These are phyloP conservation scores for Dinocampus coccinellae DNA, from an alignment of 2,888 invertebrate genomes.

Conservation along the genomic window DNA sequence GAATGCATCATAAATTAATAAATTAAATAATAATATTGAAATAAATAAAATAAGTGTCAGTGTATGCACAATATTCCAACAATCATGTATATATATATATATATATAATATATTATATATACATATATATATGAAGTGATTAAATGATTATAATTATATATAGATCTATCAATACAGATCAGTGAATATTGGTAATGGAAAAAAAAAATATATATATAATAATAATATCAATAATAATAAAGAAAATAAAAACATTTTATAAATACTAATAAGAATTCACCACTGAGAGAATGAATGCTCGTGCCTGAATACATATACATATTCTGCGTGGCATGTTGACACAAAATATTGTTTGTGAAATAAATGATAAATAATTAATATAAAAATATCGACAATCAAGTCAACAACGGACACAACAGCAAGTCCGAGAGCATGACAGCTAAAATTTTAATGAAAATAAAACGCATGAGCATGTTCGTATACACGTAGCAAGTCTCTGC, in stretches of 20 bases:
- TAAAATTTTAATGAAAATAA: constrained; percentile 36
- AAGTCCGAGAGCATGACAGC: constrained; percentile 61
- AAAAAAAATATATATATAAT: neutral
- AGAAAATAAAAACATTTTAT: too few species aligned
- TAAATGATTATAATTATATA: neutral
- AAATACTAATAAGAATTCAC: neutral
- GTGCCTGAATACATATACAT: constrained; percentile 5
- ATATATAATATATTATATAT: too few species aligned
- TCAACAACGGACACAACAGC: constrained; percentile 32
- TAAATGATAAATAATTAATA: neutral
- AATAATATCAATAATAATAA: neutral
- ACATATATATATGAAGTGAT: neutral
- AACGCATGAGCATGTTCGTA: constrained; percentile 64
- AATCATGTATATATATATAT: neutral
- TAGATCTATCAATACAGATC: neutral
- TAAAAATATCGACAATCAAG: neutral
- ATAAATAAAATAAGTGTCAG: constrained; percentile 1
- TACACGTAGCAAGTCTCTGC: constrained; percentile 48
- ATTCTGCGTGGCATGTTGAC: neutral
- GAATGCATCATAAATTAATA: neutral
- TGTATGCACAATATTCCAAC: neutral
- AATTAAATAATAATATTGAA: neutral
- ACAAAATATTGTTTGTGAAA: constrained; percentile 2
- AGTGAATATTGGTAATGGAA: neutral
- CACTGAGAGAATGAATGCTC: constrained; percentile 2